A percentile compares a stretch with the other conserved stretches of the same genome.
Conservation (phyloP, 2,113 vertebrate species). For the Halichoerus grypus region DNA sequence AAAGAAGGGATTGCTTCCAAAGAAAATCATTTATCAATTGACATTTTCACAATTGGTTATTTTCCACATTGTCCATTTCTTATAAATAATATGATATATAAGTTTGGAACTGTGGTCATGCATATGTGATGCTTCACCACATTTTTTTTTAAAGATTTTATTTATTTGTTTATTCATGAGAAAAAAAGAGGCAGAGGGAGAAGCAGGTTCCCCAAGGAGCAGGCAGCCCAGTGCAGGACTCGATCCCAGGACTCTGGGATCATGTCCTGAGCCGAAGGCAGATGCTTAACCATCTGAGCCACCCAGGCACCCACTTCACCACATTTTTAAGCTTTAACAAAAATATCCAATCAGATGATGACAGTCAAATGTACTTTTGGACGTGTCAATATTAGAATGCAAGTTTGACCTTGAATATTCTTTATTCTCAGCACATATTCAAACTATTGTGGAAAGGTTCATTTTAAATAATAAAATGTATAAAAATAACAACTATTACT, state of each 20-base stretch:
- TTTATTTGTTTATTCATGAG: no score
- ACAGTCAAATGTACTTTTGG: not conserved
- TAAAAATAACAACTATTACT: not conserved
- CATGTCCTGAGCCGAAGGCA: no score
- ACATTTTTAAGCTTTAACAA: not conserved
- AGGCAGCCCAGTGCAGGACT: no score
- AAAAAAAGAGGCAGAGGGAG: no score
- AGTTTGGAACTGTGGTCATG: not conserved
- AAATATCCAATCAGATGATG: not conserved
- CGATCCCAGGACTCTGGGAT: no score
- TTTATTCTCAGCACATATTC: not conserved
- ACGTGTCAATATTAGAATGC: not conserved
- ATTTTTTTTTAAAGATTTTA: not conserved
- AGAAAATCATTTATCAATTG: not conserved
- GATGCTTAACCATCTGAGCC: no score
- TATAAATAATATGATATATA: not conserved
- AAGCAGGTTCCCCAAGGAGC: no score
- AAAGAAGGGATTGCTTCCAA: not conserved
- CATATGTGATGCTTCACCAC: not conserved
- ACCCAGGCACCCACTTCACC: not conserved
- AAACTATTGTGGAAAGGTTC: not conserved
- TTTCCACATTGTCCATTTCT: not conserved
- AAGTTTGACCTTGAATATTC: constrained; percentile 1
- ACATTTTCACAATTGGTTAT: not conserved
- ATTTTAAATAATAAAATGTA: not conserved